Conservation (phyloP, 2,888 invertebrate species). For the Xestia ashworthii region DNA sequence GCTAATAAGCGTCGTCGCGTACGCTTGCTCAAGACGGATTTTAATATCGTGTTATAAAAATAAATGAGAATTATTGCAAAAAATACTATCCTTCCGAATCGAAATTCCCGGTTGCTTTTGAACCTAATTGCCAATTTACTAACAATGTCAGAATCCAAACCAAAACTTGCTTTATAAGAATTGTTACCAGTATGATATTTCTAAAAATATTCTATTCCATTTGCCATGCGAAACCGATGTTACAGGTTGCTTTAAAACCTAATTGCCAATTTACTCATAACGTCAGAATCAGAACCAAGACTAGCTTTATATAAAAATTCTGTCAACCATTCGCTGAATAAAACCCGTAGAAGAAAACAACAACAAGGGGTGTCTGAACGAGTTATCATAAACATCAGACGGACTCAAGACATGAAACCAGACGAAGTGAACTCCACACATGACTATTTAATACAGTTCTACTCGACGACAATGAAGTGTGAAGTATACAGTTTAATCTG, state of each 20-base stretch:
- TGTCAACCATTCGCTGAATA: background rate
- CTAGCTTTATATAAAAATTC: background rate
- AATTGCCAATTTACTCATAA: background rate
- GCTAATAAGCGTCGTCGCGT: too few species aligned
- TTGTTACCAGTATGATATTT: too few species aligned
- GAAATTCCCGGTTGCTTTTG: background rate
- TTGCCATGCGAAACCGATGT: too few species aligned
- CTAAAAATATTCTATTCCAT: too few species aligned
- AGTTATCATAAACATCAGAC: background rate
- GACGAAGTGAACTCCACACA: constrained; percentile 1
- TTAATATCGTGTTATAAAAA: background rate
- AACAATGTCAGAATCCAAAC: background rate
- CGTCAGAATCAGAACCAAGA: background rate
- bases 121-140: constrained; percentile 1
- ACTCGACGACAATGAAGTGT: constrained; percentile 18
- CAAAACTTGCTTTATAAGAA: too few species aligned
- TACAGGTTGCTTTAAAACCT: too few species aligned
- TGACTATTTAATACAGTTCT: background rate
- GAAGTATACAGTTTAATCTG: constrained; percentile 40
- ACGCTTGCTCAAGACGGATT: too few species aligned
- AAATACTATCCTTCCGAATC: background rate
- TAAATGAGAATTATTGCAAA: background rate
- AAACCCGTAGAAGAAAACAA: background rate
- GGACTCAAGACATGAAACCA: background rate
- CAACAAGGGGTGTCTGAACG: background rate